Base-by-base conservation (phyloP, 2,113 vertebrate species). In the Phalacrocorax aristotelis region DNA sequence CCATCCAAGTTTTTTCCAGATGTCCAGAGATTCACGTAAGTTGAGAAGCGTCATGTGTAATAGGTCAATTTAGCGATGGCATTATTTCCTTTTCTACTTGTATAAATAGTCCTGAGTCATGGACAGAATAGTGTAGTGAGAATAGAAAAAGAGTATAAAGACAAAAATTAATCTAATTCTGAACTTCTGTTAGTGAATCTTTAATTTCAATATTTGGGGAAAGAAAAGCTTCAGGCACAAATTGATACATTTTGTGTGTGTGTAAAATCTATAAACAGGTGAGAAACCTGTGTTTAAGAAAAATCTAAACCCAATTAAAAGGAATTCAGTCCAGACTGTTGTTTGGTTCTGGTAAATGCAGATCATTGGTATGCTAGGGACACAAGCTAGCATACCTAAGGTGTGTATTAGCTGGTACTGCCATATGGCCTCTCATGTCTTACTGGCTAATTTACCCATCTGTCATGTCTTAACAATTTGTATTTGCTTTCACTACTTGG, bases 401-500 rank as follows among this genome's bases (percentile, higher is more conserved):
- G 92, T 96, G 72, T 92, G 84, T 69, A n/a, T 94, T 89, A 95
- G 87, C 90, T 75, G 54, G 44, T 85, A 10, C 81, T 87, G 91
- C 96, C 96, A 96, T 94, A 92, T 97, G 97, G 97, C 72, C 54
- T 34, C 46, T 76, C 62, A 1, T 38, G 78, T 94, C 87, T 95
- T 95, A 90, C 38, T 83, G 69, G 93, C 75, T 98, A 85, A 97
- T 89, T 95, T 93, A 94, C 68, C 96, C 95, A 97, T 96, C 97
- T 98, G 97, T 90, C 83, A 42, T 13, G 72, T 87, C 92, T 90
- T 95, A 70, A 83, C 60, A 77, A 44, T 66, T 84, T 65, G 65
- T 46, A 51, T 74, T 90, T 13, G 6, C 95, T 94, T 90, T 87
- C 42, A 49, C 36, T 58, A n/a, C 60, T 76, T 14, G 1, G 5